Conservation (phyloP, 2,797 vertebrate genomes). For the Chiloscyllium punctatum region DNA sequence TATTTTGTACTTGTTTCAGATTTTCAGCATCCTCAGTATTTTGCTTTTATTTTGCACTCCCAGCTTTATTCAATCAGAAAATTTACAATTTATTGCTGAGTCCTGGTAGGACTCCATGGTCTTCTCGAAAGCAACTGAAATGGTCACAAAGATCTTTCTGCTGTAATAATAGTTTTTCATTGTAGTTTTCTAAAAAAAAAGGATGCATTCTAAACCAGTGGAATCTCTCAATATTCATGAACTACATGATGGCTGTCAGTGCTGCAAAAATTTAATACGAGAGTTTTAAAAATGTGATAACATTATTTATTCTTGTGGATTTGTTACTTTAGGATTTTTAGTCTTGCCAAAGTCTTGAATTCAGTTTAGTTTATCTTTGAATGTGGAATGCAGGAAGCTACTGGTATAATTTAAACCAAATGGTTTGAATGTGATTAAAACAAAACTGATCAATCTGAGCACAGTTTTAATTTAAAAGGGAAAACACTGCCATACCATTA, state of each 20-base stretch:
- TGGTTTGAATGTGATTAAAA: not conserved
- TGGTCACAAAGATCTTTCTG: not conserved
- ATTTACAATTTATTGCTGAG: not conserved
- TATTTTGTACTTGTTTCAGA: no score
- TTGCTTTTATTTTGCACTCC: no score
- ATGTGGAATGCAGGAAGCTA: not conserved
- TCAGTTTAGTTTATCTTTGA: not conserved
- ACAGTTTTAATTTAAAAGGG: not conserved
- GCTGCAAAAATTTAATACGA: not conserved
- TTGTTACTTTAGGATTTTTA: not conserved
- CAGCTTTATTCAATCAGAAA: not conserved
- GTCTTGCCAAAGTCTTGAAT: not conserved
- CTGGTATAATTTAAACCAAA: not conserved
- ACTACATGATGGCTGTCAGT: not conserved
- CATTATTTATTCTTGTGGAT: not conserved
- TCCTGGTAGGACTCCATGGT: not conserved
- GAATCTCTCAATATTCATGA: not conserved
- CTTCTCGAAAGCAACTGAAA: not conserved
- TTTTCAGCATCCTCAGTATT: no score
- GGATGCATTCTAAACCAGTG: not conserved
- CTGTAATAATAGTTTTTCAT: not conserved
- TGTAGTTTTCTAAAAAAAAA: not conserved
- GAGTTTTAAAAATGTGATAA: not conserved
- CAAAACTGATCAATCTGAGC: not conserved
- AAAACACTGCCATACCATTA: not conserved